These are phyloP conservation scores for Fratercula arctica DNA, from an alignment of 2,797 vertebrate genomes.

Conservation along the genomic window DNA sequence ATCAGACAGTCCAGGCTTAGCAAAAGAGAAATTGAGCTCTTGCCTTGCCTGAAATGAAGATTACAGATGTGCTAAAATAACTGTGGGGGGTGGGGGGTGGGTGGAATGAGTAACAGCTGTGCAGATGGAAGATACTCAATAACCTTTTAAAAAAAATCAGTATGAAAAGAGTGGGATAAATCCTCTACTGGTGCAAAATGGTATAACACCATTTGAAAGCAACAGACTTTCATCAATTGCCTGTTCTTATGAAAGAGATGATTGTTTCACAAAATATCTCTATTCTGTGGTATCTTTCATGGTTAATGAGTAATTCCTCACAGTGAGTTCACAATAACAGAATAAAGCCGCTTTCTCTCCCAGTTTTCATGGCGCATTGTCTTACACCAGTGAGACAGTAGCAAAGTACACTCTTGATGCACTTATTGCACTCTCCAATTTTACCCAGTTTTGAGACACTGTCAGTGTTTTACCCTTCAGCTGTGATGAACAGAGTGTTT, in stretches of 20 bases:
- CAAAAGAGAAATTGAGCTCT: neutral
- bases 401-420: neutral
- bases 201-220: neutral
- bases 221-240: neutral
- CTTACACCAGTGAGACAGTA: neutral
- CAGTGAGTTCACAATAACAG: neutral
- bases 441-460: neutral
- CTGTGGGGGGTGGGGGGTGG: neutral
- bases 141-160: neutral
- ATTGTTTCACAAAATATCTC: neutral
- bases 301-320: neutral
- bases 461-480: neutral
- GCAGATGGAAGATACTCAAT: neutral
- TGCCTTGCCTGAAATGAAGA: neutral
- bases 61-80: neutral
- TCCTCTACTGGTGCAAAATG: neutral
- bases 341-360: neutral
- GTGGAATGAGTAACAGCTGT: neutral
- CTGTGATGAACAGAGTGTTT: conserved; percentile 25
- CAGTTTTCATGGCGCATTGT: neutral
- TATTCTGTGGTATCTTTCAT: neutral
- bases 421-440: neutral
- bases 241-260: neutral
- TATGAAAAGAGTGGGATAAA: neutral
- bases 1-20: neutral